A percentile compares a stretch with the other conserved stretches of the same genome.
phyloP scores from a whole-genome alignment of 2,797 vertebrate genomes.

The Triplophysa bombifrons region DNA sequence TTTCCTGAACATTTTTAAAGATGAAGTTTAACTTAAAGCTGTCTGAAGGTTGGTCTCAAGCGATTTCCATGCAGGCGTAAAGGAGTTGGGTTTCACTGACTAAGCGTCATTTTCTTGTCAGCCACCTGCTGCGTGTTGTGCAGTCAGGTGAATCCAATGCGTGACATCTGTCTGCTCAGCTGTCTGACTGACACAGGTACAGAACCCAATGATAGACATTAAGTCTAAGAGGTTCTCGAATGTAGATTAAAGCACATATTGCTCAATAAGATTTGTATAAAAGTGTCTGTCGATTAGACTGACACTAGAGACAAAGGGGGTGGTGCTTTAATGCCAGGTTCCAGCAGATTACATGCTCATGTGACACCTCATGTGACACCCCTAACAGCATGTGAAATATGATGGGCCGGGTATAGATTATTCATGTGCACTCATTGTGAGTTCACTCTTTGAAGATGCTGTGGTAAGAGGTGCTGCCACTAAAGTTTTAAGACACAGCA shows the following conservation, averaged over 20 bases:
- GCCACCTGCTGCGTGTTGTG: constrained; percentile 67
- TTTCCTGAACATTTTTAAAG: not conserved
- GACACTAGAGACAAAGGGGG: not conserved
- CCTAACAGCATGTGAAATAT: not conserved
- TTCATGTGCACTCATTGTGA: constrained; percentile 5
- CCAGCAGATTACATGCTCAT: not conserved
- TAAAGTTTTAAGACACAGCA: too few species aligned
- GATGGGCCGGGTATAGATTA: constrained; percentile 1
- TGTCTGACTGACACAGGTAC: not conserved
- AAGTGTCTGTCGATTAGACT: too few species aligned
- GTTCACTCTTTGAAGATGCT: not conserved
- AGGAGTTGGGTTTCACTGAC: constrained; percentile 37
- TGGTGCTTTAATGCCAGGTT: constrained; percentile 6
- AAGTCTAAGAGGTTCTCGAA: not conserved
- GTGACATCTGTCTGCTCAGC: constrained; percentile 55
- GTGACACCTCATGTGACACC: not conserved
- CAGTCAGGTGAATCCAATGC: constrained; percentile 59
- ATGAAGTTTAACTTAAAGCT: not conserved
- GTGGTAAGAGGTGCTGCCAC: not conserved
- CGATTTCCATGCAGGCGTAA: not conserved
- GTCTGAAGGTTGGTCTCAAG: not conserved
- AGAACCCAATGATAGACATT: not conserved
- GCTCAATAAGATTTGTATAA: too few species aligned
- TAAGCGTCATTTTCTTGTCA: constrained; percentile 50
- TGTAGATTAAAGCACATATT: not conserved